A percentile compares a stretch with the other conserved stretches of the same genome.
Evolutionary conservation across 2,888 invertebrate genomes (phyloP).

Genomic region (Hyalella azteca): DNA sequence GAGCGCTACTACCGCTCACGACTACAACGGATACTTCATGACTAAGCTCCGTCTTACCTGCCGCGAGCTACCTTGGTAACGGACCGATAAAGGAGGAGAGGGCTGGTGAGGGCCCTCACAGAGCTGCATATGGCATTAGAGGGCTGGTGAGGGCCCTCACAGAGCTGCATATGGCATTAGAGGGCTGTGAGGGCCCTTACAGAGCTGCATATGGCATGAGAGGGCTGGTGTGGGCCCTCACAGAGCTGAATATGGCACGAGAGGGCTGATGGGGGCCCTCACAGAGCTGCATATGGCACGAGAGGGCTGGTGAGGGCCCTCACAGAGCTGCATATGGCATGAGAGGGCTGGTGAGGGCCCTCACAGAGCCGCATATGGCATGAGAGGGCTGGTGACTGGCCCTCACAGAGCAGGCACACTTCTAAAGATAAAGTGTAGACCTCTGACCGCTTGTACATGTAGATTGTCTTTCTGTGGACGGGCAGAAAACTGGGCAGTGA

Average conservation of each 20-base stretch:
- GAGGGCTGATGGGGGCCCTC: too few species aligned
- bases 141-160: neutral
- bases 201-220: neutral
- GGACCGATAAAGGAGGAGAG: constrained; percentile 3
- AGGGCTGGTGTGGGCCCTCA: neutral
- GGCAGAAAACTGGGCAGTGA: too few species aligned
- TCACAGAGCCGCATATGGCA: too few species aligned
- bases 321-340: too few species aligned
- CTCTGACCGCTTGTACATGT: too few species aligned
- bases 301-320: too few species aligned
- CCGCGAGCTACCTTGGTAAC: neutral
- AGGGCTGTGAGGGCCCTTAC: neutral
- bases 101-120: neutral
- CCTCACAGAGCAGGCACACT: too few species aligned
- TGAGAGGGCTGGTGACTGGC: too few species aligned
- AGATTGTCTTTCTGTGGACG: too few species aligned
- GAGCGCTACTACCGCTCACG: constrained; percentile 21
- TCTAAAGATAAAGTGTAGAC: too few species aligned
- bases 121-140: neutral
- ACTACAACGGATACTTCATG: constrained; percentile 11
- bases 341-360: too few species aligned
- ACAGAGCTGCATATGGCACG: too few species aligned
- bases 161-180: neutral
- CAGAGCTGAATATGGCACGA: neutral
- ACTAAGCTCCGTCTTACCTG: neutral